Conservation (phyloP, 2,797 vertebrate genomes). For the Discoglossus pictus region DNA sequence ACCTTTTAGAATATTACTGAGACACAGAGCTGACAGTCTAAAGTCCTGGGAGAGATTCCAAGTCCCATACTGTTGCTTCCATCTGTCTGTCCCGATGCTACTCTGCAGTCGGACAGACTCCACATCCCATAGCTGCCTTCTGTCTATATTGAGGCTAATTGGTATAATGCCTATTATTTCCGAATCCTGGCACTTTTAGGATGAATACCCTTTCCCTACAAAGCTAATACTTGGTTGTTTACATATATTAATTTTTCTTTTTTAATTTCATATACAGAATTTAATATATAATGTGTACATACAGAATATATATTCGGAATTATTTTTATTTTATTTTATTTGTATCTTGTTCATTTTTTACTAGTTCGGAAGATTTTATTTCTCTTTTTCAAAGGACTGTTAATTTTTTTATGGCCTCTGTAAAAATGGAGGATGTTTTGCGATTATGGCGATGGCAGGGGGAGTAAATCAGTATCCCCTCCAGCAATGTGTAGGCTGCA, state of each 20-base stretch:
- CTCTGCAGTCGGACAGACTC: too few species aligned
- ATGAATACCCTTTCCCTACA: constrained; percentile 13
- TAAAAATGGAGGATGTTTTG: constrained; percentile 30
- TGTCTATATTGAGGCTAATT: too few species aligned
- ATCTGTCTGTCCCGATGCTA: too few species aligned
- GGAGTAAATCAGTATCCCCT: constrained; percentile 5
- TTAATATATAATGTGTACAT: constrained; percentile 52
- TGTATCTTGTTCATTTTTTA: constrained; percentile 32
- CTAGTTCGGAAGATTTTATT: constrained; percentile 29
- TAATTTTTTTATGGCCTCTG: constrained; percentile 36
- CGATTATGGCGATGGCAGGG: constrained; percentile 21
- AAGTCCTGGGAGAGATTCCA: neutral
- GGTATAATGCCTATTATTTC: neutral
- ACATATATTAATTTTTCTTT: constrained; percentile 30
- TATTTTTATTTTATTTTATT: constrained; percentile 50
- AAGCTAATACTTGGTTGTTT: constrained; percentile 34
- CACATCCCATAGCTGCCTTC: too few species aligned
- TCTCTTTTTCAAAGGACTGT: constrained; percentile 41
- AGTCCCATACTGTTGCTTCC: too few species aligned
- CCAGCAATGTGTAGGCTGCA: constrained; percentile 22
- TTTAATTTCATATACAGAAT: constrained; percentile 41
- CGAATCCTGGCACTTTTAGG: neutral
- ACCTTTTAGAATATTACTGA: constrained; percentile 17
- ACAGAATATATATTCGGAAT: constrained; percentile 48
- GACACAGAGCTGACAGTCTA: constrained; percentile 22